Base-by-base conservation (phyloP, 2,113 vertebrate species). In the Apus apus region DNA sequence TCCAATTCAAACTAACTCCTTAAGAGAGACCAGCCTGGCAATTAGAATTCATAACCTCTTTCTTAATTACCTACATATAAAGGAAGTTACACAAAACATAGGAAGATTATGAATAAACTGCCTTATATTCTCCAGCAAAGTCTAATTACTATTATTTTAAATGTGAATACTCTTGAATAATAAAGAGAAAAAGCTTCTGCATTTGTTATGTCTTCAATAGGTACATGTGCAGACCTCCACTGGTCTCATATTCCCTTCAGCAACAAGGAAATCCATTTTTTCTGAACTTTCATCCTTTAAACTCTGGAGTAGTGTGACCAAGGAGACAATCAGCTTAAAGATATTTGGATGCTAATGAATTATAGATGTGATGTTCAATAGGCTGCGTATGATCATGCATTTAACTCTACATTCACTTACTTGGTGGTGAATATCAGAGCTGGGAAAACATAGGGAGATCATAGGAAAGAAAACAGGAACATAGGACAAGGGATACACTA, bases 311-410 rank as follows among this genome's bases (percentile, higher is more conserved):
- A 46, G 30, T 36, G 62, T 91, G 87, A 58, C 85, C 82, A 74
- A 95, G 95, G 90, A 90, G 60, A 94, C 73, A 89, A 72, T 58
- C 76, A 82, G n/a, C n/a, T 95, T 77, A 81, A 43, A 96, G 66
- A 82, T 45, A 87, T 88, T 94, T 88, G 73, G 48, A 85, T 93
- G 76, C 51, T 96, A 95, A 97, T 93, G 66, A 95, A 36, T 38
- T 88, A 68, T 64, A 94, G 76, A 74, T 61, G 51, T 58, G 77
- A 74, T 77, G 72, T 57, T 92, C 79, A 87, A 22, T 48, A 90
- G 43, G 21, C 76, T 82, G 72, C 91, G 75, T 87, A 71, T 2
- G 43, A 71, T 8, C 40, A 21, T 34, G 45, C 43, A 29, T 91
- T 91, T 96, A 94, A 81, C 43, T 93, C 36, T 21, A 7, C 34